phyloP scores from a whole-genome alignment of 2,113 vertebrate genomes.

The Xenopus laevis region DNA sequence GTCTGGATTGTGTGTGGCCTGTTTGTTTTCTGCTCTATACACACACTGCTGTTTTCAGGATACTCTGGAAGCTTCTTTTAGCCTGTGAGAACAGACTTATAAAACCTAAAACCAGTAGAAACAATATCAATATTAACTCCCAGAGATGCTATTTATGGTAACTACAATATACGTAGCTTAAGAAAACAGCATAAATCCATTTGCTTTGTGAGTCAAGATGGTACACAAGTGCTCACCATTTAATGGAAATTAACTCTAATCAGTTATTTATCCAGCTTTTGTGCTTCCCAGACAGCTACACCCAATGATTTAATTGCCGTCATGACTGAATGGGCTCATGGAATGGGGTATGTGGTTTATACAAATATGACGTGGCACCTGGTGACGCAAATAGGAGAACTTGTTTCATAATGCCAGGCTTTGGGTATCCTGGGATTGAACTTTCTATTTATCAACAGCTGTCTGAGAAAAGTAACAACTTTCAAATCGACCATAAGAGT shows the following conservation, averaged over 20 bases:
- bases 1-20: constrained; percentile 12
- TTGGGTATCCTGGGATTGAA: constrained; percentile 44
- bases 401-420: constrained; percentile 48
- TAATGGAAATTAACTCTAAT: background rate
- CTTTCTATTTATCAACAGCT: constrained; percentile 54
- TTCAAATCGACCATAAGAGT: constrained; percentile 46
- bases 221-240: background rate
- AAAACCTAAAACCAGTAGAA: constrained; percentile 5
- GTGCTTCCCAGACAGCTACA: constrained; percentile 22
- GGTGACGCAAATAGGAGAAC: constrained; percentile 49
- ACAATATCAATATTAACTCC: background rate
- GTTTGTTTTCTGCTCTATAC: background rate
- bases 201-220: background rate
- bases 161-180: background rate
- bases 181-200: background rate
- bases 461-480: constrained; percentile 59
- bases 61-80: background rate
- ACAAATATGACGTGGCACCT: constrained; percentile 48
- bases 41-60: background rate
- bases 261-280: constrained; percentile 6
- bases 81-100: constrained; percentile 5
- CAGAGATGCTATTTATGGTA: background rate
- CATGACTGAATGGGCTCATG: constrained; percentile 37
- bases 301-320: constrained; percentile 43
- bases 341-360: constrained; percentile 50